Evolutionary conservation across 2,888 invertebrate species (phyloP), one percentile per base, ranked within the genome.

Genomic region (Esperia sulphurella): DNA sequence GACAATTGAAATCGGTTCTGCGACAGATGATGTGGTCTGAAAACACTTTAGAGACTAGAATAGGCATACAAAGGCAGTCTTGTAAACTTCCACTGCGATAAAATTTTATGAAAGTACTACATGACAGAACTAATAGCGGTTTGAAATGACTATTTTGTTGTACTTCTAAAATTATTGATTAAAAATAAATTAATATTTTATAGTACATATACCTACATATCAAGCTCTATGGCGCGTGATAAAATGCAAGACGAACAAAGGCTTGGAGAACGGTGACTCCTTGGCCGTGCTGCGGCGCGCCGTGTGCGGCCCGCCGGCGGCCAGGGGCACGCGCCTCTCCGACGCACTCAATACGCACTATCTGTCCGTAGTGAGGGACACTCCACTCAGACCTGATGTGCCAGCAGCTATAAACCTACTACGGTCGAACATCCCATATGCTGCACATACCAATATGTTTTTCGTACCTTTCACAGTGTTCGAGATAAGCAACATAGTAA

Each of bases 351-450:
- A 41, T 21, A 12, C 33, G 10, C 29, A 41, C 33, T 46, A 46
- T 14, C 37, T 49, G 9, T 46, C 40, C 7, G 39, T 49, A 12
- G 43, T 45, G 30, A 12, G 31, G 1, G 45, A 45, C 40, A 45
- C 40, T 6, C 31, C 45, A 14, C 14, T 29, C 4, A 29, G 40
- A 12, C 45, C 45, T 39, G 12, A 38, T 14, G 3, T 38, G 5
- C 13, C 8, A 1, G 29, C 10, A 1, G 45, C 45, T 3, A 38
- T 45, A 39, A n/a, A 4, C 3, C 7, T 30, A 9, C 30, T 38
- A 28, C 45, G 39, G 3, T 2, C 8, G 3, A n/a, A 3, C 5
- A 38, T 33, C 3, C 39, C 30, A 2, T 10, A 28, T 3, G n/a
- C 13, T 7, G 3, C 9, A 3, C 37, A 28, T 7, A 29, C 38